Conservation (phyloP, 2,888 invertebrate species). For the Pseudolycoriella hygida region DNA sequence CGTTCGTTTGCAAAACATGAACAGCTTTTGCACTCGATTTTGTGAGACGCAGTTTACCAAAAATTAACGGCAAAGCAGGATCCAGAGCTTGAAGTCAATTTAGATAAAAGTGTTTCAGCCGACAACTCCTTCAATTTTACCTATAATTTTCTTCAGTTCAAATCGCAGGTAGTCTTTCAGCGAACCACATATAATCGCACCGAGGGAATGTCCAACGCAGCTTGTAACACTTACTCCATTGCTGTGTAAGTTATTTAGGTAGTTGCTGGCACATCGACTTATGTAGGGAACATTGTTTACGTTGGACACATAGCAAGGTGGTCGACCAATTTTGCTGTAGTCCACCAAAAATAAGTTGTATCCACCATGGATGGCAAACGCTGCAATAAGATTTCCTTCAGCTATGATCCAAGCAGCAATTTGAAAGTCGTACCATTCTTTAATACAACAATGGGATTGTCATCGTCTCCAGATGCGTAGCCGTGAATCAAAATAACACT, state of each 20-base stretch:
- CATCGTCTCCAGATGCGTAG: slow-evolving; percentile 60
- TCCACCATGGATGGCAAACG: neutral
- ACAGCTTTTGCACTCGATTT: slow-evolving; percentile 57
- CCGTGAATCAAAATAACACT: slow-evolving; percentile 56
- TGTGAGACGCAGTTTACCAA: slow-evolving; percentile 41
- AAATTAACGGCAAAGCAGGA: slow-evolving; percentile 55
- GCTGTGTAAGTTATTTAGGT: slow-evolving; percentile 40
- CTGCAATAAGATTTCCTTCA: too few species aligned
- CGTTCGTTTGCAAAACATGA: slow-evolving; percentile 62
- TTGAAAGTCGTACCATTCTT: slow-evolving; percentile 45
- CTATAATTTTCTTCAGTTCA: slow-evolving; percentile 54
- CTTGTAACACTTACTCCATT: slow-evolving; percentile 49
- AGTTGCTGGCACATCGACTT: slow-evolving; percentile 48
- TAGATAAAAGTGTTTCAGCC: neutral
- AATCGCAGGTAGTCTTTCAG: slow-evolving; percentile 55
- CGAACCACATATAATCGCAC: slow-evolving; percentile 60
- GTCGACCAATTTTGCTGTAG: slow-evolving; percentile 31
- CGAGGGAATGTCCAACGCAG: slow-evolving; percentile 61
- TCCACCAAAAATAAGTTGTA: neutral
- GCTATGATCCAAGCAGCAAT: too few species aligned
- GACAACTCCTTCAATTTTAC: slow-evolving; percentile 21
- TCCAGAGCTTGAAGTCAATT: slow-evolving; percentile 36
- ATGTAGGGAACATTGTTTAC: slow-evolving; percentile 57
- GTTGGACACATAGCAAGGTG: slow-evolving; percentile 56
- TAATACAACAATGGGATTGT: slow-evolving; percentile 51